Conservation (phyloP, 2,113 vertebrate species). For the Brachirus orientalis region DNA sequence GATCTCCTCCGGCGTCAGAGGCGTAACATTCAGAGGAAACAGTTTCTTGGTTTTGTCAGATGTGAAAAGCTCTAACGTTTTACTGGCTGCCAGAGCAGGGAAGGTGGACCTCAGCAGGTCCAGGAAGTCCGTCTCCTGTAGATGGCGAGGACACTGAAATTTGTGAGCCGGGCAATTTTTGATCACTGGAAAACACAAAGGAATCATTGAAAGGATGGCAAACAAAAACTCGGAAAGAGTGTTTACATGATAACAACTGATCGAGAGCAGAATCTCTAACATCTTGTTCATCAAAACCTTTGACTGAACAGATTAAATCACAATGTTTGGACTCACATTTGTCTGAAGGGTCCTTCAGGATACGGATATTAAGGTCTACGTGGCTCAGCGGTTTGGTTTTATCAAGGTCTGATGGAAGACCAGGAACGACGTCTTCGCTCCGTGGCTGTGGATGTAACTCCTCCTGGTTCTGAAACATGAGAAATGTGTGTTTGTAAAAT, state of each 20-base stretch:
- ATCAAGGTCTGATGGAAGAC: neutral
- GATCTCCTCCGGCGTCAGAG: slow-evolving; percentile 22
- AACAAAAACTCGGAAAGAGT: neutral
- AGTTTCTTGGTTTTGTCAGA: neutral
- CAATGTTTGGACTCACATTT: neutral
- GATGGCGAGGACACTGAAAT: neutral
- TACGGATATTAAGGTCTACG: slow-evolving; percentile 11
- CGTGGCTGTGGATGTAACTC: too few relatives aligned
- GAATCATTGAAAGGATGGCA: neutral
- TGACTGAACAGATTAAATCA: too few relatives aligned
- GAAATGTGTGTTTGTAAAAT: too few relatives aligned
- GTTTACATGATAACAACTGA: neutral
- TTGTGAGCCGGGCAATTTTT: neutral
- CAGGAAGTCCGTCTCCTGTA: slow-evolving; percentile 10
- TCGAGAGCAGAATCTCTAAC: too few relatives aligned
- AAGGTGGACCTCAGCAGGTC: slow-evolving; percentile 22
- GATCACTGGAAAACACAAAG: slow-evolving; percentile 3
- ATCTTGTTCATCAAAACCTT: too few relatives aligned
- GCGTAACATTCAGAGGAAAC: neutral
- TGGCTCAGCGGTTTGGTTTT: neutral
- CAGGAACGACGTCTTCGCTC: too few relatives aligned
- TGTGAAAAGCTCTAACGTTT: neutral
- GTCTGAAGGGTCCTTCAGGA: slow-evolving; percentile 5
- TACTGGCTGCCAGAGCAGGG: slow-evolving; percentile 15
- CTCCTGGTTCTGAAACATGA: too few relatives aligned